phyloP scores from a whole-genome alignment of 2,113 vertebrate genomes.

The Mustela nigripes region DNA sequence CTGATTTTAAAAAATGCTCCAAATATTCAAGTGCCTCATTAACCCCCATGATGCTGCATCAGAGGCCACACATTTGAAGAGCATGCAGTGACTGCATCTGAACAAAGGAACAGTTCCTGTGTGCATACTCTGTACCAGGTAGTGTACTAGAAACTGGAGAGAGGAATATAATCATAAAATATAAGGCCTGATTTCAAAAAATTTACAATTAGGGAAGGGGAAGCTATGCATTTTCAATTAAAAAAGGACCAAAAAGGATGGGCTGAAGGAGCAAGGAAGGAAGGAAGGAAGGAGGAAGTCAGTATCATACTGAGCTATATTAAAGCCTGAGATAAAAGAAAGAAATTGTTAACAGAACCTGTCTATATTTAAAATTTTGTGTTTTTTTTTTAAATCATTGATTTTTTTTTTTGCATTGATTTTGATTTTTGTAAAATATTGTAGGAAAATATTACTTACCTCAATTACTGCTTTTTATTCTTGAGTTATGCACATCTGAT shows the following conservation, averaged over 20 bases:
- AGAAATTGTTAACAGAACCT: not conserved
- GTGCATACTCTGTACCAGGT: not conserved
- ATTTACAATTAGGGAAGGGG: not conserved
- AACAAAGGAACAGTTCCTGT: not conserved
- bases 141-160: not conserved
- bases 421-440: not conserved
- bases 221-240: not conserved
- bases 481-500: not conserved
- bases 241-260: not conserved
- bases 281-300: not conserved
- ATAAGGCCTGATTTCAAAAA: not conserved
- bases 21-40: not conserved
- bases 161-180: not conserved
- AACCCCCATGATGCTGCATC: not conserved
- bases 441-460: not conserved
- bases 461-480: not conserved
- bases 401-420: not conserved
- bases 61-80: not conserved
- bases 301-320: not conserved
- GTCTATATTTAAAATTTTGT: slow-evolving; percentile 16
- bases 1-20: not conserved
- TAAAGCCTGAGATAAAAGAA: not conserved
- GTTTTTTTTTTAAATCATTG: not conserved
- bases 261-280: not conserved
- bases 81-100: not conserved